A percentile compares a stretch with the other conserved stretches of the same genome.
Conservation (phyloP, 1,140 invertebrate genomes). For the Drosophila mojavensis region DNA sequence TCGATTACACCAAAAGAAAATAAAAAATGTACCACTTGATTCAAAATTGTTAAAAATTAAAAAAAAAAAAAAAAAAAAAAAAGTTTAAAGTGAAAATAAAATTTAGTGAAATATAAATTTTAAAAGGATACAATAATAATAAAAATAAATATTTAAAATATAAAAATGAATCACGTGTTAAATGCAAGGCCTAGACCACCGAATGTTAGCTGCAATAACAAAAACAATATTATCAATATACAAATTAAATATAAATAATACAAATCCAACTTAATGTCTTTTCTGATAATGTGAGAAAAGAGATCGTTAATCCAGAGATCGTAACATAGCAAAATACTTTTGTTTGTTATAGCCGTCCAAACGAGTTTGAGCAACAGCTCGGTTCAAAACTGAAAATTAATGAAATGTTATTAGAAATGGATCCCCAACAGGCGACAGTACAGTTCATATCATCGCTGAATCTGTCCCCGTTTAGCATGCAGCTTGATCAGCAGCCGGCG, state of each 20-base stretch:
- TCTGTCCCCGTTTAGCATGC: constrained; percentile 92
- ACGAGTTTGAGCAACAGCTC: constrained; percentile 12
- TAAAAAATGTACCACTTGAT: neutral
- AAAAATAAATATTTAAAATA: constrained; percentile 50
- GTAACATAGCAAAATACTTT: constrained; percentile 16
- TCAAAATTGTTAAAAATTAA: neutral
- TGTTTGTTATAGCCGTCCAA: constrained; percentile 52
- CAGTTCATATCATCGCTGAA: constrained; percentile 92
- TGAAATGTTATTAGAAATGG: constrained; percentile 92
- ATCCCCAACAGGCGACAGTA: constrained; percentile 90
- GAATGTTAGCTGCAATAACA: constrained; percentile 41
- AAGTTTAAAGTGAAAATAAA: constrained; percentile 8
- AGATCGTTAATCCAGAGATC: constrained; percentile 25
- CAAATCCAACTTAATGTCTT: constrained; percentile 21
- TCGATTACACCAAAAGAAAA: neutral
- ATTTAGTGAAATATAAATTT: too few relatives aligned
- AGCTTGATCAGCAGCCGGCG: constrained; percentile 88
- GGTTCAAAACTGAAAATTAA: constrained; percentile 43
- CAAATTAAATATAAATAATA: constrained; percentile 32
- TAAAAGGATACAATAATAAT: neutral
- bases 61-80: neutral
- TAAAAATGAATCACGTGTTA: constrained; percentile 52
- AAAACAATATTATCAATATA: constrained; percentile 21
- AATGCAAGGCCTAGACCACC: constrained; percentile 72
- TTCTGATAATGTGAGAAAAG: constrained; percentile 5